A percentile compares a stretch with the other conserved stretches of the same genome.
phyloP scores from a whole-genome alignment of 2,797 vertebrate species.

The Xiphophorus birchmanni region DNA sequence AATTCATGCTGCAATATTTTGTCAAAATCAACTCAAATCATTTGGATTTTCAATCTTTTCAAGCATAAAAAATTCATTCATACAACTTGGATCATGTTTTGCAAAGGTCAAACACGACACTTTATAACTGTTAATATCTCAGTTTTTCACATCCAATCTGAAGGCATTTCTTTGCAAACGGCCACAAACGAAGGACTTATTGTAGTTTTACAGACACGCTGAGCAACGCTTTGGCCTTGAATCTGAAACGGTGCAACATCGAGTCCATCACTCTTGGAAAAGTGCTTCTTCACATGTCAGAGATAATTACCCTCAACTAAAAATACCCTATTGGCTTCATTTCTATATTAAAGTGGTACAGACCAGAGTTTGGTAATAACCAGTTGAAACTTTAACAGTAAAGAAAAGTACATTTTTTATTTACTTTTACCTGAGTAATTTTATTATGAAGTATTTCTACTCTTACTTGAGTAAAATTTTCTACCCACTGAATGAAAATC shows the following conservation, averaged over 20 bases:
- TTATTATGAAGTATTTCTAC: no score
- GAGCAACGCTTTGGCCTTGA: neutral
- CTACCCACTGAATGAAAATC: no score
- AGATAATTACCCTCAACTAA: neutral
- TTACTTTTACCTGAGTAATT: no score
- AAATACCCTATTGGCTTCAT: neutral
- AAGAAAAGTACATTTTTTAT: no score
- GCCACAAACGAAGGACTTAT: neutral
- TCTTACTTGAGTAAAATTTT: no score
- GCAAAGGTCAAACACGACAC: neutral
- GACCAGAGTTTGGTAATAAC: no score
- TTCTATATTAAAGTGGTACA: no score
- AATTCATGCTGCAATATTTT: neutral
- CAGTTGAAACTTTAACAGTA: no score
- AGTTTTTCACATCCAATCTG: neutral
- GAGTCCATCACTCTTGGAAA: neutral
- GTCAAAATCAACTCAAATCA: neutral
- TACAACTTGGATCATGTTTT: neutral
- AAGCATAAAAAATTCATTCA: neutral
- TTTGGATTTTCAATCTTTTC: neutral
- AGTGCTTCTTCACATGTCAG: neutral
- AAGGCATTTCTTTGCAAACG: neutral
- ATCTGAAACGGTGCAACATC: neutral
- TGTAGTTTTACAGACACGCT: neutral
- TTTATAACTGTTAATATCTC: neutral